These are phyloP conservation scores for Psophia crepitans DNA, from an alignment of 2,113 vertebrate species.

Conservation along the genomic window DNA sequence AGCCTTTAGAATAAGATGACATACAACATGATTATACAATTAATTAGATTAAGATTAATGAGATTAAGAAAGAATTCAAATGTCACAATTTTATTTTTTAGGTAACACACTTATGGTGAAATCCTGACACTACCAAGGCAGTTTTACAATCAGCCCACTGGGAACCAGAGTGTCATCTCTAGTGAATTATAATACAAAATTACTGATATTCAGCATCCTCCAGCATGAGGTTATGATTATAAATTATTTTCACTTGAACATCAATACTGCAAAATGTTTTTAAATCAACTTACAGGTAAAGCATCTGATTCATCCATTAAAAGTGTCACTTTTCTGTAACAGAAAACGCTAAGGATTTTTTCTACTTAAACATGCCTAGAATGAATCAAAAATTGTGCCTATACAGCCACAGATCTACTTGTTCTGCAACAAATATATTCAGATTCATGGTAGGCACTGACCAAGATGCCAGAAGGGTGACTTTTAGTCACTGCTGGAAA, in stretches of 20 bases:
- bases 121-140: not conserved
- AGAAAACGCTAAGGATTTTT: not conserved
- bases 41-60: not conserved
- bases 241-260: constrained; percentile 42
- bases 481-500: constrained; percentile 29
- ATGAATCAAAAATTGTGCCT: not conserved
- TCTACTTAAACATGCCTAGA: not conserved
- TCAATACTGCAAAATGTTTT: not conserved
- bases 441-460: not conserved
- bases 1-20: not conserved
- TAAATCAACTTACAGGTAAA: not conserved
- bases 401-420: not conserved
- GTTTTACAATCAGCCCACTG: not conserved
- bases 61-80: not conserved
- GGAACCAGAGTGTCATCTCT: not conserved
- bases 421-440: not conserved
- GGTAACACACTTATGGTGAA: not conserved
- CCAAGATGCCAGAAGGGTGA: not conserved
- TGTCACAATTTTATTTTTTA: not conserved
- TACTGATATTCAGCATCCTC: constrained; percentile 24
- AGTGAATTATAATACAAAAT: constrained; percentile 18
- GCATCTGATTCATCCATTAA: not conserved
- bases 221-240: not conserved
- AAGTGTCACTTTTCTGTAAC: not conserved
- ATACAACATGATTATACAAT: not conserved